phyloP scores from a whole-genome alignment of 1,140 invertebrate genomes.

The Agrilus planipennis region DNA sequence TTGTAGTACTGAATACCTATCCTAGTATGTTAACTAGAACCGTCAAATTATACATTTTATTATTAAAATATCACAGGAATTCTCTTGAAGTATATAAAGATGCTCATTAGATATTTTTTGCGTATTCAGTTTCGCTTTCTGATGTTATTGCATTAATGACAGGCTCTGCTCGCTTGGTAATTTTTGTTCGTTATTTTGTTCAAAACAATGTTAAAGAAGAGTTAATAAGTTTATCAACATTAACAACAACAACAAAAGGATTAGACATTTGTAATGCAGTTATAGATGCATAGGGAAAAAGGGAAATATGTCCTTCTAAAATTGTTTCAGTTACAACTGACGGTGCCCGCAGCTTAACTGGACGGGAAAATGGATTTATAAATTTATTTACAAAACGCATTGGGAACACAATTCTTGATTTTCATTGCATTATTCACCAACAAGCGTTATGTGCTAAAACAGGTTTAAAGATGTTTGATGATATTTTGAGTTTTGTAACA shows the following conservation, averaged over 20 bases:
- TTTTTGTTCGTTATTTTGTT: slow-evolving; percentile 10
- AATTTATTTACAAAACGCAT: slow-evolving; percentile 11
- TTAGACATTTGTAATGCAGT: slow-evolving; percentile 12
- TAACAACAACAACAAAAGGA: slow-evolving; percentile 13
- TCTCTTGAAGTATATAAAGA: slow-evolving; percentile 5
- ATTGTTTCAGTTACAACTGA: slow-evolving; percentile 10
- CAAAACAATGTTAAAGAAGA: no score
- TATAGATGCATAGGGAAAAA: slow-evolving; percentile 11
- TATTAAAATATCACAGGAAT: slow-evolving; percentile 4
- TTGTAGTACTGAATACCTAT: slow-evolving; percentile 5
- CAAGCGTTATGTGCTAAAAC: slow-evolving; percentile 8
- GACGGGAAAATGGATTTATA: slow-evolving; percentile 9
- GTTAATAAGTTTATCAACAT: no score
- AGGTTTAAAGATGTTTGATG: slow-evolving; percentile 10
- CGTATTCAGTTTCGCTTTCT: slow-evolving; percentile 4
- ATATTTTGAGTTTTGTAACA: slow-evolving; percentile 16
- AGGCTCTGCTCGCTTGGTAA: slow-evolving; percentile 2
- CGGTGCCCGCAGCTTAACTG: no score
- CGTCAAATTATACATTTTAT: slow-evolving; percentile 5
- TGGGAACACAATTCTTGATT: slow-evolving; percentile 11
- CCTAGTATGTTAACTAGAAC: slow-evolving; percentile 5
- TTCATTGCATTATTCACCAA: slow-evolving; percentile 12
- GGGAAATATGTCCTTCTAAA: slow-evolving; percentile 11
- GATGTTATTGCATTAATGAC: slow-evolving; percentile 5
- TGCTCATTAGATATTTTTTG: slow-evolving; percentile 1